These are phyloP conservation scores for Loxodonta africana DNA, from an alignment of 2,113 vertebrate species.

Conservation along the genomic window DNA sequence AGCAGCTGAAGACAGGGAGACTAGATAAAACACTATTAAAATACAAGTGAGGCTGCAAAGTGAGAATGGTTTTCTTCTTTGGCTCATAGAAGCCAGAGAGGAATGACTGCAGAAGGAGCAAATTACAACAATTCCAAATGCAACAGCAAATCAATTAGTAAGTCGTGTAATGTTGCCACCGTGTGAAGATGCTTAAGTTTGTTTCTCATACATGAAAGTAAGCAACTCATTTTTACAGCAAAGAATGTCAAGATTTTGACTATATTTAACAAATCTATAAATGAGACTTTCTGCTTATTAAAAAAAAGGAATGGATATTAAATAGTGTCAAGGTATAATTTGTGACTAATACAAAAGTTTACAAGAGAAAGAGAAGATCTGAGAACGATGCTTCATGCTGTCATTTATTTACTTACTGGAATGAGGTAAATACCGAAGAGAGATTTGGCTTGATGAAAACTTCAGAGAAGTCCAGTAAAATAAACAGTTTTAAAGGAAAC, in stretches of 20 bases:
- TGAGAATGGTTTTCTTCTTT: background rate
- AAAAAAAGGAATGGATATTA: background rate
- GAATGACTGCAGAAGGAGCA: background rate
- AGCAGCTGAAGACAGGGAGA: background rate
- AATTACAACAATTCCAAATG: background rate
- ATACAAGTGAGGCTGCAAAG: background rate
- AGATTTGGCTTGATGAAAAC: background rate
- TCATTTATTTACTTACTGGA: background rate
- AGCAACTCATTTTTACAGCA: background rate
- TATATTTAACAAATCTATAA: background rate
- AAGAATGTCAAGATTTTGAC: constrained; percentile 4
- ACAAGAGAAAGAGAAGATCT: background rate
- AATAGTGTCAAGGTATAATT: background rate
- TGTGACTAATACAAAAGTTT: background rate
- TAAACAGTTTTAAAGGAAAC: background rate
- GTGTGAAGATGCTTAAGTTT: background rate
- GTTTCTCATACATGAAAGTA: background rate
- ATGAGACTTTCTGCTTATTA: background rate
- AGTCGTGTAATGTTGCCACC: accelerated
- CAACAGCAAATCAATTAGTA: background rate
- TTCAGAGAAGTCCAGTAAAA: background rate
- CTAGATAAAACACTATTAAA: background rate
- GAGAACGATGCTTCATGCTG: background rate
- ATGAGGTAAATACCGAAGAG: background rate
- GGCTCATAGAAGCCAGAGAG: background rate